Base-by-base conservation (phyloP, 1,140 invertebrate species). In the Anastrepha obliqua region DNA sequence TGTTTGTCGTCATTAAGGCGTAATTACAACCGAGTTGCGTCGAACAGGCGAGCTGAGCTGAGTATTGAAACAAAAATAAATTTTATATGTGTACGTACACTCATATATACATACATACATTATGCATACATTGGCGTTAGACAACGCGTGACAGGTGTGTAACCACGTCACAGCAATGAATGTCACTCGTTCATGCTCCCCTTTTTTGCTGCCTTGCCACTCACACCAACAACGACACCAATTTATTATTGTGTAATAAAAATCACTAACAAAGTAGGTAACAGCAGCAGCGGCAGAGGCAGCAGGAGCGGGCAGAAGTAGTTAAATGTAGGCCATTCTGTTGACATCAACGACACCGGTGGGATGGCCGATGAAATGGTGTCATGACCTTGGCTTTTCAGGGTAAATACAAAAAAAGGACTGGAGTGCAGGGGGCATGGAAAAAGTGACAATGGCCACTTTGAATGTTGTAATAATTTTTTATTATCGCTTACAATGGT, bases 391-490 rank as follows among this genome's bases (percentile, higher is more conserved):
- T 74, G 67, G 67, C 39, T 29, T 67, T 3, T 3, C 11, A 11
- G 29, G 2, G 29, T 9, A 15, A 29, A 29, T 29, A 55, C 51
- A 55, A 55, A 55, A 55, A 55, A 11, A 55, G 51, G 6, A 55
- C 51, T 6, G 51, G 51, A 55, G 11, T 8, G 51, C 51, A 55
- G 51, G 51, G 51, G 51, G 51, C 8, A 62, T 62, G 60, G 17
- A 11, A 62, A 17, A 8, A 62, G 39, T 15, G 39, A 74, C 67
- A 74, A 74, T 74, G 42, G 67, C 39, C 67, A 17, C 39, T 74
- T 74, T 74, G 67, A 44, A 74, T 74, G 67, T 74, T 74, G 67
- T 47, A 74, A 74, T 74, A 74, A n/a, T 74, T 44, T 74, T 74
- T 74, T 74, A 74, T 74, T 47, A 42, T 42, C 67, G 5, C 39